Evolutionary conservation across 2,888 invertebrate species (phyloP).

Genomic region (Synanthedon myopaeformis): DNA sequence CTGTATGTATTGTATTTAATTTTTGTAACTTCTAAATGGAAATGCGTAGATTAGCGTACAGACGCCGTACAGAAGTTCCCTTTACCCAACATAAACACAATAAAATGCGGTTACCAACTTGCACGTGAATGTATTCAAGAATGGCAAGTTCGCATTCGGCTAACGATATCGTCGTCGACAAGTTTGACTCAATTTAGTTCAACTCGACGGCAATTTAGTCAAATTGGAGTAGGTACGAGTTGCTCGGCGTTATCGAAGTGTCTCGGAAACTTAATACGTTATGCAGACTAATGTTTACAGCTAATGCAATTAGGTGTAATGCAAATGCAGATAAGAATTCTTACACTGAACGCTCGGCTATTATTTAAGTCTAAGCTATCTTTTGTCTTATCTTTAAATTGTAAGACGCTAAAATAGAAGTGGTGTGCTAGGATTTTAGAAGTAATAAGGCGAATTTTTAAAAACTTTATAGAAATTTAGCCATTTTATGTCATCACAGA

Average conservation of each 20-base stretch:
- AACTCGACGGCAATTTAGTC: not conserved
- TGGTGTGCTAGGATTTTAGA: too few species aligned
- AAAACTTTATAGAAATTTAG: too few species aligned
- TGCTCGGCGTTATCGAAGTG: not conserved
- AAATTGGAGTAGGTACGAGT: not conserved
- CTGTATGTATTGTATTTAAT: too few species aligned
- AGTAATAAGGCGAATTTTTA: too few species aligned
- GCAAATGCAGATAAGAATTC: not conserved
- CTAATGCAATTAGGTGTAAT: not conserved
- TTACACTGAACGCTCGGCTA: not conserved
- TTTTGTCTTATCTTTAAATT: not conserved
- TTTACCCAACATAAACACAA: not conserved
- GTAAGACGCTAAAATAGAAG: too few species aligned
- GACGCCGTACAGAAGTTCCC: not conserved
- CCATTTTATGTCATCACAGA: too few species aligned
- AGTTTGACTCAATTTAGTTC: not conserved
- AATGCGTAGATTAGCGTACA: not conserved
- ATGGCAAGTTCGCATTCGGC: not conserved
- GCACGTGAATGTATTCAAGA: not conserved
- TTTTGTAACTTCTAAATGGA: not conserved
- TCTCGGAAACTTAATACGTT: not conserved
- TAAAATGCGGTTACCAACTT: not conserved
- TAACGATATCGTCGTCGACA: not conserved
- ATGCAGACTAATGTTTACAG: not conserved
- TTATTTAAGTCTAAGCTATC: not conserved